Conservation (phyloP, 2,113 vertebrate genomes). For the Recurvirostra avosetta region DNA sequence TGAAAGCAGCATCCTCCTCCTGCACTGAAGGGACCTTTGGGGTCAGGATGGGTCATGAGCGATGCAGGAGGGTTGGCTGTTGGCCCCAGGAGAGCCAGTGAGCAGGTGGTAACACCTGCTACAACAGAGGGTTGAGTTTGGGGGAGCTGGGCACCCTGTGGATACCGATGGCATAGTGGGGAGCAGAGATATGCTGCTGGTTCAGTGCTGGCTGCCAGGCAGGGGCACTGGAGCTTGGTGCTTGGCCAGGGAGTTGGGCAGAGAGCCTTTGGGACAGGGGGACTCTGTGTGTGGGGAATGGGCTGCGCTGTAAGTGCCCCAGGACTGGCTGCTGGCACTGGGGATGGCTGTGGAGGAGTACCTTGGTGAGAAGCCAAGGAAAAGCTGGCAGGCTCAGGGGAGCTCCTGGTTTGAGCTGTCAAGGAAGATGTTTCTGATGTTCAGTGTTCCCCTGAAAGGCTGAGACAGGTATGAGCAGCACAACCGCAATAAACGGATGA, state of each 20-base stretch:
- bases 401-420: neutral
- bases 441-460: neutral
- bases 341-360: neutral
- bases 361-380: neutral
- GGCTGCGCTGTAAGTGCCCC: neutral
- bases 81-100: neutral
- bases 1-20: neutral
- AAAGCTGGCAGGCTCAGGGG: neutral
- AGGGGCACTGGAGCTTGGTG: neutral
- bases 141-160: too few relatives aligned
- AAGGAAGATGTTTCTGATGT: neutral
- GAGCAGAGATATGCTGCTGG: neutral
- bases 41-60: neutral
- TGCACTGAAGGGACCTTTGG: neutral
- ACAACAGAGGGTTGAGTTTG: neutral
- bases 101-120: neutral
- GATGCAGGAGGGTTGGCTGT: neutral
- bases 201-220: neutral
- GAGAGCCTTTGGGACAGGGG: neutral
- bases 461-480: neutral
- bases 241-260: neutral
- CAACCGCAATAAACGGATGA: too few relatives aligned
- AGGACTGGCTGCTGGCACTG: neutral
- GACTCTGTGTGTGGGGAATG: accelerated
- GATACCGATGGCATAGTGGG: neutral